Base-by-base conservation (phyloP, 2,888 invertebrate species). In the Agrochola macilenta region DNA sequence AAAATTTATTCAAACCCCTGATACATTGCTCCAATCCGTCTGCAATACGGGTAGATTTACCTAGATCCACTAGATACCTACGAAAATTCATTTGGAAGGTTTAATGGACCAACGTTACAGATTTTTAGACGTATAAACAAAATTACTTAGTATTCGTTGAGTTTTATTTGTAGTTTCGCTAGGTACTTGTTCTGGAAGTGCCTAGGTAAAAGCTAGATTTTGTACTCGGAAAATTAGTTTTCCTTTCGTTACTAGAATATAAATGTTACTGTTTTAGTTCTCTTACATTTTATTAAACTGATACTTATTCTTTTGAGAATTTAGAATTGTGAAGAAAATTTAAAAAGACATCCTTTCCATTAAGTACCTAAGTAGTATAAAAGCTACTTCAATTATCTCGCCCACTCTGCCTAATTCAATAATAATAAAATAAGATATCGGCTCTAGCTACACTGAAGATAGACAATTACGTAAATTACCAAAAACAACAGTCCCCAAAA, bases 21-120 rank as follows among this genome's bases (percentile, higher is more conserved):
- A 87, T 76, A 79, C 75, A 86, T 87, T 76, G 72, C 68, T 35
- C 12, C 39, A 75, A 76, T 85, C 75, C 69, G 46, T 75, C 75
- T 66, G 63, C 65, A 68, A 78, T 75, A 65, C 65, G 60, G 43
- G 49, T 12, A 75, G 75, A 76, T 78, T 79, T 86, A 82, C 66
- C 60, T 76, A 82, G 66, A 79, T 54, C 63, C n/a, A 17, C 12
- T 52, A 52, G 39, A 30, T 57, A 54, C 39, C 69, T 65, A 72
- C 49, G 69, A 68, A 72, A 63, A 72, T 69, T 82, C 71, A 76
- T 79, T 73, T 64, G 43, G 17, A 61, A 57, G 17, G 57, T 70
- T 43, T 17, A 68, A 64, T 9, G 5, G 35, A 30, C 14, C 35
- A 64, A 52, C 9, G 4, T n/a, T n/a, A 43, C 1, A 23, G 30